Percentiles rank a stretch among this genome's conserved stretches.
Evolutionary conservation across 2,888 invertebrate species (phyloP).

Genomic region (Mallateleia sp.): DNA sequence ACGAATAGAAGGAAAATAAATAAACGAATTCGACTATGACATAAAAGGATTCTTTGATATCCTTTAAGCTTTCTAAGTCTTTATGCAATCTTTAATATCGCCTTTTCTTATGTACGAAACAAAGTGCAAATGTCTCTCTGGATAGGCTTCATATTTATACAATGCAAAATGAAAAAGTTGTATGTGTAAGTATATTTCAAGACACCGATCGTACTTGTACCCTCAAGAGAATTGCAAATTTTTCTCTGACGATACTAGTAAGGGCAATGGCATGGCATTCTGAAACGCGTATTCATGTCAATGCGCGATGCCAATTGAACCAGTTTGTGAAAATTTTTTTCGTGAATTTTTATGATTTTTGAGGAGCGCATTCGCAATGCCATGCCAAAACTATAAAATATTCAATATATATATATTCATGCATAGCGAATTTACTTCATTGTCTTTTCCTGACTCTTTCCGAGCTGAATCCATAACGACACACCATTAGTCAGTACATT

Average conservation of each 20-base stretch:
- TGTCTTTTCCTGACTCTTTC: constrained; percentile 63
- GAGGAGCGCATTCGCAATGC: constrained; percentile 12
- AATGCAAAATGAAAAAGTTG: constrained; percentile 72
- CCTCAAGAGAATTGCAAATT: constrained; percentile 74
- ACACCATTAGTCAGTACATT: constrained; percentile 69
- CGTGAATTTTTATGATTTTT: constrained; percentile 45
- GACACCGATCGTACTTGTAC: constrained; percentile 65
- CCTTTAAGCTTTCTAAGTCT: constrained; percentile 65
- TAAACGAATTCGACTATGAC: constrained; percentile 46
- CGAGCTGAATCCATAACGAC: constrained; percentile 70
- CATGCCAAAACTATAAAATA: constrained; percentile 56
- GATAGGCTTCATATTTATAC: constrained; percentile 70
- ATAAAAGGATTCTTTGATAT: constrained; percentile 69
- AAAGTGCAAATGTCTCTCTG: constrained; percentile 73
- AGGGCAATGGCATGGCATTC: constrained; percentile 40
- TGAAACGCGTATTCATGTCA: constrained; percentile 61
- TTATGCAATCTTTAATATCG: constrained; percentile 71
- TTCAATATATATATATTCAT: constrained; percentile 61
- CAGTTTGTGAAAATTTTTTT: constrained; percentile 55
- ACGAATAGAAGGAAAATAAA: constrained; percentile 42
- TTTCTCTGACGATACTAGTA: constrained; percentile 54
- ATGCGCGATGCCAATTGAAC: constrained; percentile 56
- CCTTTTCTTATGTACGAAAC: constrained; percentile 65
- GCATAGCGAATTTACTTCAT: constrained; percentile 65
- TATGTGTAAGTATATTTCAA: constrained; percentile 55